Evolutionary conservation across 2,888 invertebrate genomes (phyloP), one percentile per base, ranked within the genome.

Genomic region (Caradrina kadenii): DNA sequence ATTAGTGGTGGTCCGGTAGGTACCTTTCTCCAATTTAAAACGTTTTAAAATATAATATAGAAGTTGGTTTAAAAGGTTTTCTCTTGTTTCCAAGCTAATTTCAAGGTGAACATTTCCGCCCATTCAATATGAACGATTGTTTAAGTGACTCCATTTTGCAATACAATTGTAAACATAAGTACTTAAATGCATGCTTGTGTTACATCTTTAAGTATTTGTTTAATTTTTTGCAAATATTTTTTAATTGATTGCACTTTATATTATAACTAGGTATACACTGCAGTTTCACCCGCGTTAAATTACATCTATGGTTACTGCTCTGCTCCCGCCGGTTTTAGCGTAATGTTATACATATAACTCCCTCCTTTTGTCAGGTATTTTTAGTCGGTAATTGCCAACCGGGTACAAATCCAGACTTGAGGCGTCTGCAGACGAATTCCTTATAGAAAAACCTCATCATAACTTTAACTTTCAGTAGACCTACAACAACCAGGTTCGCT

Each of bases 111-210:
- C 95, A 94, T 94, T 95, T 96, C 95, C 95, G 95, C 89, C 94
- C 95, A 96, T 96, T 96, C 94, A 95, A 92, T 95, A 95, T 95
- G 93, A 95, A 87, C 96, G 93, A 95, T 95, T 94, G 95, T 96
- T 94, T 92, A 93, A 90, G 91, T 86, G 89, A 90, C 87, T 90
- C 87, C 91, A 90, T 91, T 93, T 92, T 89, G 92, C 90, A 91
- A 94, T 90, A 95, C 95, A 93, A 94, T 94, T 92, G 94, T 88
- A 92, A 62, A 78, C 71, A 70, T 54, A 53, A 35, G 45, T 45
- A 45, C 17, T 45, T 88, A 91, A 94, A 93, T 93, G 92, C 93
- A 91, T 93, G 82, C 90, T 91, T 42, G 63, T 66, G 68, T 53
- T 39, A 39, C 39, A 39, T 64, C 65, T 73, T 59, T 31, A 53